These are phyloP conservation scores for Atractosteus spatula DNA, from an alignment of 2,113 vertebrate species.

Conservation along the genomic window DNA sequence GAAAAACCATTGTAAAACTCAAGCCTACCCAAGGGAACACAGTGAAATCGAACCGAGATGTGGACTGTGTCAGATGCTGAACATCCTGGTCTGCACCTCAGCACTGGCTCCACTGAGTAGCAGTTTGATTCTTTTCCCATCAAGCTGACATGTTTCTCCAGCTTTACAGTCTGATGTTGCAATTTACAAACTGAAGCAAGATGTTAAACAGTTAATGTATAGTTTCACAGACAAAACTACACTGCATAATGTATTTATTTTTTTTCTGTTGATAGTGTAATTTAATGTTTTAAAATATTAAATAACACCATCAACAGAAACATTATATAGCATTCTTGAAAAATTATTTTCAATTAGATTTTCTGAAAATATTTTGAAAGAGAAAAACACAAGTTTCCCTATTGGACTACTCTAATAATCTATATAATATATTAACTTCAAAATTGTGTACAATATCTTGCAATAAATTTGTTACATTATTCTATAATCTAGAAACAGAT, in stretches of 20 bases:
- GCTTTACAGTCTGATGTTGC: background rate
- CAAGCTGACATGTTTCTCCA: background rate
- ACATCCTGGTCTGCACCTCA: constrained; percentile 12
- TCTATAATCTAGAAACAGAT: too few species aligned
- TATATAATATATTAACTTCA: too few species aligned
- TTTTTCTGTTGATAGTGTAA: background rate
- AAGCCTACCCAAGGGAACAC: constrained; percentile 8
- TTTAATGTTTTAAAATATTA: background rate
- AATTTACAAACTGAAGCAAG: constrained; percentile 6
- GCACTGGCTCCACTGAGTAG: constrained; percentile 4
- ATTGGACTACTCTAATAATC: too few species aligned
- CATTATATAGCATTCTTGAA: too few species aligned
- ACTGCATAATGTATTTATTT: background rate
- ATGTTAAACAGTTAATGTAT: background rate
- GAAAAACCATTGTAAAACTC: too few species aligned
- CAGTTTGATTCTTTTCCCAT: constrained; percentile 2
- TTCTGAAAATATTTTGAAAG: too few species aligned
- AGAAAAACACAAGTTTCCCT: too few species aligned
- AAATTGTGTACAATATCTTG: too few species aligned
- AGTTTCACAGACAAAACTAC: too few species aligned
- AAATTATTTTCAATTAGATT: too few species aligned
- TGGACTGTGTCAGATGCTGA: background rate
- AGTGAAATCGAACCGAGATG: background rate
- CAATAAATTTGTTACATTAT: too few species aligned
- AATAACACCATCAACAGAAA: too few species aligned